Conservation (phyloP, 2,888 invertebrate genomes). For the Meiosimyza decipiens region DNA sequence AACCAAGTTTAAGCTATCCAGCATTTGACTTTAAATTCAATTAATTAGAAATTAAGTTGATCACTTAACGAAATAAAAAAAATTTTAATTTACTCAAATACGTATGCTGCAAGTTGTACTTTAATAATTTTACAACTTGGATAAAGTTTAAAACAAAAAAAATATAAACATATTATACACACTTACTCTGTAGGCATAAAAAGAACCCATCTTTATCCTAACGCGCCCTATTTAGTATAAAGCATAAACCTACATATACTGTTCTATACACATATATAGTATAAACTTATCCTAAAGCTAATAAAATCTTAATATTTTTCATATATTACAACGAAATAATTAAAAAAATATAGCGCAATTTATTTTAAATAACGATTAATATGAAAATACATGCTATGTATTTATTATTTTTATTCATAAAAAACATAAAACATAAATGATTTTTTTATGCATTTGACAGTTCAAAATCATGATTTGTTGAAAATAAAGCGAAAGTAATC, state of each 20-base stretch:
- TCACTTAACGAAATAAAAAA: not conserved
- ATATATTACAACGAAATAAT: slow-evolving; percentile 39
- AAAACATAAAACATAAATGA: slow-evolving; percentile 19
- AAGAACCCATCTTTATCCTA: slow-evolving; percentile 12
- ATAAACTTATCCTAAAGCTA: slow-evolving; percentile 3
- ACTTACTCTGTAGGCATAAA: not conserved
- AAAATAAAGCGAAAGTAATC: slow-evolving; percentile 19
- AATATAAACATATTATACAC: too few species aligned
- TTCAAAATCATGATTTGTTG: not conserved
- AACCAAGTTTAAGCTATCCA: too few species aligned
- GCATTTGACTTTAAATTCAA: too few species aligned
- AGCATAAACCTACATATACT: slow-evolving; percentile 4
- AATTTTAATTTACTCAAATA: too few species aligned
- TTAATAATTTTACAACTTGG: too few species aligned
- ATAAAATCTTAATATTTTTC: slow-evolving; percentile 24
- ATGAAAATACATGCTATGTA: too few species aligned
- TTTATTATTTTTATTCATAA: slow-evolving; percentile 21
- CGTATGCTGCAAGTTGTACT: too few species aligned
- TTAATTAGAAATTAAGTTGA: too few species aligned
- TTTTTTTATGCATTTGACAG: not conserved
- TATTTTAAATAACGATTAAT: slow-evolving; percentile 29
- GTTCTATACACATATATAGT: slow-evolving; percentile 7
- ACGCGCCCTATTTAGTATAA: not conserved
- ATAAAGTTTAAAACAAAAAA: too few species aligned
- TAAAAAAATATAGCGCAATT: slow-evolving; percentile 45